Conservation (phyloP, 2,888 invertebrate species). For the Geotrupes spiniger region DNA sequence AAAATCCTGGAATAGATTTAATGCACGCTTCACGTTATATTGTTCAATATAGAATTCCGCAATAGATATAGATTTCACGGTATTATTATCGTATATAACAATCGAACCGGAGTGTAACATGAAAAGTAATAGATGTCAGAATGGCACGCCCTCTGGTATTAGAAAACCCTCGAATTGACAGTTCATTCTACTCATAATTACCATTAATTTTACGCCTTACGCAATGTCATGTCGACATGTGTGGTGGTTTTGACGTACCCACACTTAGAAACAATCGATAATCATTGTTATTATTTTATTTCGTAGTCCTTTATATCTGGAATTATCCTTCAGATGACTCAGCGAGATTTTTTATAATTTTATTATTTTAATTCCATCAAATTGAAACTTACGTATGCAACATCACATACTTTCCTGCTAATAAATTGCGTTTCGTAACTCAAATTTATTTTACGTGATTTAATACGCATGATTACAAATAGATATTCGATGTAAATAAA, state of each 20-base stretch:
- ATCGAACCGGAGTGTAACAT: slow-evolving; percentile 18
- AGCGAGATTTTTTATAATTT: too few species aligned
- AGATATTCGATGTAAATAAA: background rate
- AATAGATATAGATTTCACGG: too few species aligned
- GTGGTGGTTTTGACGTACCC: slow-evolving; percentile 15
- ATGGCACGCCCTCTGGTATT: slow-evolving; percentile 42
- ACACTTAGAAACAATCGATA: slow-evolving; percentile 1
- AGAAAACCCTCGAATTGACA: slow-evolving; percentile 48
- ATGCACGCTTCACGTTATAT: too few species aligned
- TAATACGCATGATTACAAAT: background rate
- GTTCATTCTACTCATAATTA: slow-evolving; percentile 48
- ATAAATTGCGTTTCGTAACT: background rate
- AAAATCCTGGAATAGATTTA: too few species aligned
- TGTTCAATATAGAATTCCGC: too few species aligned
- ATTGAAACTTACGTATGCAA: too few species aligned
- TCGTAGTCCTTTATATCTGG: background rate
- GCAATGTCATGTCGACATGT: slow-evolving; percentile 31
- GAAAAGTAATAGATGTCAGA: slow-evolving; percentile 44
- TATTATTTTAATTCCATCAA: too few species aligned
- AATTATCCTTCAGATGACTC: too few species aligned
- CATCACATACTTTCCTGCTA: background rate
- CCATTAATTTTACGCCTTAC: slow-evolving; percentile 49
- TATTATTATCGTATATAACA: slow-evolving; percentile 3
- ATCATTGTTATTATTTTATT: slow-evolving; percentile 6
- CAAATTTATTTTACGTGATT: background rate